Evolutionary conservation across 2,888 invertebrate species (phyloP).

Genomic region (Seira sanloemensis): DNA sequence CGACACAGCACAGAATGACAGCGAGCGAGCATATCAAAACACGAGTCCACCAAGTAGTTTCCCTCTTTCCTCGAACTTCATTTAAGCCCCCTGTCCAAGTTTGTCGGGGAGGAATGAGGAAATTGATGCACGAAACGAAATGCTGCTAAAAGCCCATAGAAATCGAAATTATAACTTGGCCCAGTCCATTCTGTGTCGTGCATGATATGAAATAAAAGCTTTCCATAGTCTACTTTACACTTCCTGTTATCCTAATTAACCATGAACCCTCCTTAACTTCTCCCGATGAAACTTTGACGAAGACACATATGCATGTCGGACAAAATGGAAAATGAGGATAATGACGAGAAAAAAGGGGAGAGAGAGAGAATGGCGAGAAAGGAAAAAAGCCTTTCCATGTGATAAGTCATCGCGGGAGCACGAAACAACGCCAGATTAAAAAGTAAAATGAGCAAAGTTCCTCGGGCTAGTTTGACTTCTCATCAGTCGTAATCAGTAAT

Average conservation of each 20-base stretch:
- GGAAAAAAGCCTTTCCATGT: too few relatives aligned
- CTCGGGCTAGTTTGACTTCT: not conserved
- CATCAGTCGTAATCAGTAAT: not conserved
- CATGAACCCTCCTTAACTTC: slow-evolving; percentile 61
- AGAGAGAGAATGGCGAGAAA: not conserved
- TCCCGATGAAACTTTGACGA: slow-evolving; percentile 15
- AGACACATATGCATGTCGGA: slow-evolving; percentile 17
- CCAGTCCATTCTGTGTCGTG: too few relatives aligned
- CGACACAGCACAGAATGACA: not conserved
- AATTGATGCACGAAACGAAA: not conserved
- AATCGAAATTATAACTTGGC: too few relatives aligned
- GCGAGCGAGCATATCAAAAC: not conserved
- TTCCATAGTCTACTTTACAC: too few relatives aligned
- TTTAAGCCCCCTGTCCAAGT: not conserved
- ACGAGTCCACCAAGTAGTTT: not conserved
- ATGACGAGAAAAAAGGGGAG: slow-evolving; percentile 29
- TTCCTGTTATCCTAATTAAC: slow-evolving; percentile 61
- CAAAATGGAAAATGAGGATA: slow-evolving; percentile 54
- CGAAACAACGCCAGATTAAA: slow-evolving; percentile 42
- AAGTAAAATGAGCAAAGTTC: slow-evolving; percentile 54
- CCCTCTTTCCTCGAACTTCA: not conserved
- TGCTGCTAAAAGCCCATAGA: too few relatives aligned
- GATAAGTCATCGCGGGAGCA: slow-evolving; percentile 11
- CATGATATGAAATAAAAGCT: too few relatives aligned
- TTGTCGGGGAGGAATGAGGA: not conserved